phyloP scores from a whole-genome alignment of 2,113 vertebrate species.

The Microtus pennsylvanicus region DNA sequence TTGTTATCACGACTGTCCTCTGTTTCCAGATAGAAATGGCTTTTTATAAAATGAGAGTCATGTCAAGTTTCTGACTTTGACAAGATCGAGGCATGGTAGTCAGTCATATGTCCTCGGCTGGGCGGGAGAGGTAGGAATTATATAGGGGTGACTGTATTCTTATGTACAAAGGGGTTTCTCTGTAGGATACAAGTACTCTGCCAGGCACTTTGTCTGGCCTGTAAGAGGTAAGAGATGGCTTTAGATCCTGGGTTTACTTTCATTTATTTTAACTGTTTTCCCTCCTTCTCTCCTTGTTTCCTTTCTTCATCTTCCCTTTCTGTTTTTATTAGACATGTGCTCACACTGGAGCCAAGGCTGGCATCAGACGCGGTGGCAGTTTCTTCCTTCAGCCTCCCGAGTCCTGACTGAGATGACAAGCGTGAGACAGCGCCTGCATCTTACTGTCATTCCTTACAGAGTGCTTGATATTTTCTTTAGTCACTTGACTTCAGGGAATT shows the following conservation, averaged over 20 bases:
- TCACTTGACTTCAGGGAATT: not conserved
- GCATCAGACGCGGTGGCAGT: not conserved
- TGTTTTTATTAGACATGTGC: not conserved
- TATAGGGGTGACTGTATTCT: not conserved
- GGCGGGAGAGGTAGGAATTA: not conserved
- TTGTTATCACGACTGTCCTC: not conserved
- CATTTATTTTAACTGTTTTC: not conserved
- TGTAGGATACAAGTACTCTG: accelerated
- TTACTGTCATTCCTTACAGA: not conserved
- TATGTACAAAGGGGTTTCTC: not conserved
- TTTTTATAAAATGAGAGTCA: not conserved
- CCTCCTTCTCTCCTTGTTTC: no score
- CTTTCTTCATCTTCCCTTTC: no score
- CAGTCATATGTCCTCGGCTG: not conserved
- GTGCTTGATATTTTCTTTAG: not conserved
- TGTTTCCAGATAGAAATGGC: not conserved
- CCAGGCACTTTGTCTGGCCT: not conserved
- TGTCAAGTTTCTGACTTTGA: not conserved
- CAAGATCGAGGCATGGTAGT: not conserved
- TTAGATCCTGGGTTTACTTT: not conserved
- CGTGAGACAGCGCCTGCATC: not conserved
- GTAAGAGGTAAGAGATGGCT: no score
- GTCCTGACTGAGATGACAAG: not conserved
- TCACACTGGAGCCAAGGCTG: not conserved
- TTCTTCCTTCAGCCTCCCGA: not conserved